Conservation (phyloP, 2,888 invertebrate genomes). For the Bellardia pandia region DNA sequence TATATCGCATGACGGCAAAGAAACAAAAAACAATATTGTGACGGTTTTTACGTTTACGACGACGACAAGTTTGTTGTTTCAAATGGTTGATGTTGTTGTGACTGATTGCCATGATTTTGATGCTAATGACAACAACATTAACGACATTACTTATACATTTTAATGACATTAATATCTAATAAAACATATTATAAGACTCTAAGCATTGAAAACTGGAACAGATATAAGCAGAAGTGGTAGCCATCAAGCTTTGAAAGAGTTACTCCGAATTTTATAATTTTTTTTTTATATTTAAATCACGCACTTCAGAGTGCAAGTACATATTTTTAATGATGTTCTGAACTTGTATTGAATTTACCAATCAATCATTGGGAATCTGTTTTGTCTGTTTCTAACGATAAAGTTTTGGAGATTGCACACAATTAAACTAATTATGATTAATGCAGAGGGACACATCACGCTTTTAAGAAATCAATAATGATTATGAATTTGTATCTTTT, state of each 20-base stretch:
- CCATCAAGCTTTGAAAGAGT: too few species aligned
- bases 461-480: slow-evolving; percentile 50
- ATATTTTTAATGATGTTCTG: neutral
- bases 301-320: neutral
- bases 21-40: neutral
- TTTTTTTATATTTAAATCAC: neutral
- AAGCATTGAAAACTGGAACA: neutral
- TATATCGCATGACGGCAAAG: slow-evolving; percentile 32
- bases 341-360: neutral
- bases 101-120: slow-evolving; percentile 11
- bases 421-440: slow-evolving; percentile 60
- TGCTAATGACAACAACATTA: slow-evolving; percentile 38
- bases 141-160: slow-evolving; percentile 8
- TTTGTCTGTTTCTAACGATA: neutral
- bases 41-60: slow-evolving; percentile 26
- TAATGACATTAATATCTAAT: neutral
- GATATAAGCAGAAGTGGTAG: neutral
- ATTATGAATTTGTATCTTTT: slow-evolving; percentile 29
- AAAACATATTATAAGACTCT: neutral
- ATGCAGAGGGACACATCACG: slow-evolving; percentile 39
- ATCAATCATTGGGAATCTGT: slow-evolving; percentile 1
- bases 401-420: neutral
- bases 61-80: slow-evolving; percentile 37
- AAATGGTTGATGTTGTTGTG: slow-evolving; percentile 7
- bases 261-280: too few species aligned